phyloP scores from a whole-genome alignment of 2,888 invertebrate species.

The Drosophila nr. perissopoda region DNA sequence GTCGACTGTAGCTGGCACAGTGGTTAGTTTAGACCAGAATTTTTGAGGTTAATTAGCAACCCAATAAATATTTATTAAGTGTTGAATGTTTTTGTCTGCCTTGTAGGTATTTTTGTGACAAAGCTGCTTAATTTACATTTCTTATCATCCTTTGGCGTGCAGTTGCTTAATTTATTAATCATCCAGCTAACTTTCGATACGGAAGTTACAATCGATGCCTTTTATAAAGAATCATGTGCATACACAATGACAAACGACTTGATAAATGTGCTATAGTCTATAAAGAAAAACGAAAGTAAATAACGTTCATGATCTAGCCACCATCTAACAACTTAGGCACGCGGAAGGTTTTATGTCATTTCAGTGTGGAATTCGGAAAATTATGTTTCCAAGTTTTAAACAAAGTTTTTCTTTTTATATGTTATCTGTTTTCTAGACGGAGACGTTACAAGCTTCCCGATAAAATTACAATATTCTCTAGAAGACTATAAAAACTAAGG shows the following conservation, averaged over 20 bases:
- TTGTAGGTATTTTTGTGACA: neutral
- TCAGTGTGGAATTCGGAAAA: neutral
- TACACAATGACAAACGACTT: neutral
- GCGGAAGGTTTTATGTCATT: neutral
- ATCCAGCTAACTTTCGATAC: neutral
- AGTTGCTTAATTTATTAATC: neutral
- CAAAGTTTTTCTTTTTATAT: neutral
- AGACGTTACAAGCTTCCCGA: neutral
- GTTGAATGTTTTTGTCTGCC: constrained; percentile 11
- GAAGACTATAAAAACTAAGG: neutral
- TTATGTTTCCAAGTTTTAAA: neutral
- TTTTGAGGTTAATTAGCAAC: constrained; percentile 56
- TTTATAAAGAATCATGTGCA: neutral
- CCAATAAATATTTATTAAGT: constrained; percentile 51
- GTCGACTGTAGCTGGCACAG: constrained; percentile 53
- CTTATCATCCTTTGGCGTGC: neutral
- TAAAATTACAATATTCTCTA: neutral
- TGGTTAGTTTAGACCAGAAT: constrained; percentile 54
- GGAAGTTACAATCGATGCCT: neutral
- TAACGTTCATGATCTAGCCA: neutral
- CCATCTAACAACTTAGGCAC: neutral
- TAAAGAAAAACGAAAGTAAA: neutral
- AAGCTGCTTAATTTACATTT: neutral
- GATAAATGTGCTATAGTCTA: neutral
- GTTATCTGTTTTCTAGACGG: neutral